Evolutionary conservation across 2,113 vertebrate species (phyloP).

Genomic region (Proteles cristata): DNA sequence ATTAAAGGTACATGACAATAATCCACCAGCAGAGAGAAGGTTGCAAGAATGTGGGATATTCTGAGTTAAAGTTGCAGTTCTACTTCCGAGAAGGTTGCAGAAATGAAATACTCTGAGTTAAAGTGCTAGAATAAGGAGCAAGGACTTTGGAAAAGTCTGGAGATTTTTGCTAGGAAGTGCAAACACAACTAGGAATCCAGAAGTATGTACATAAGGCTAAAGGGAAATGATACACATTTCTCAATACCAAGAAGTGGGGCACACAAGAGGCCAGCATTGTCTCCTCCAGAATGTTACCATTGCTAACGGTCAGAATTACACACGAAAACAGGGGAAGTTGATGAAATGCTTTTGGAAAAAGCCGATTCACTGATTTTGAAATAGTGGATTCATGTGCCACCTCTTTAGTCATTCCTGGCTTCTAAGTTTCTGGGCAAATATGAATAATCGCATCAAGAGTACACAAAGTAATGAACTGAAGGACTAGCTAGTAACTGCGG

Average conservation of each 20-base stretch:
- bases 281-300: no score
- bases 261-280: no score
- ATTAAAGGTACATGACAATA: not conserved
- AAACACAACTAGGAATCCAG: not conserved
- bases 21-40: not conserved
- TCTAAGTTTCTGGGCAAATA: constrained; percentile 41
- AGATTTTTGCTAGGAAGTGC: not conserved
- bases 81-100: not conserved
- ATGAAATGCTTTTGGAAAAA: constrained; percentile 23
- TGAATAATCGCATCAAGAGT: constrained; percentile 45
- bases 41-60: not conserved
- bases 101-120: not conserved
- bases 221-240: not conserved
- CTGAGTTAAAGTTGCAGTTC: not conserved
- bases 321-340: not conserved
- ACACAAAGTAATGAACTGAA: not conserved
- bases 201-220: not conserved
- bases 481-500: constrained; percentile 7
- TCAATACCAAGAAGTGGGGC: not conserved
- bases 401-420: constrained; percentile 62
- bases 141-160: not conserved
- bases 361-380: not conserved
- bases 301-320: not conserved
- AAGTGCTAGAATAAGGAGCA: not conserved
- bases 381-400: not conserved